Conservation (phyloP, 2,113 vertebrate genomes). For the Ascaphus truei region DNA sequence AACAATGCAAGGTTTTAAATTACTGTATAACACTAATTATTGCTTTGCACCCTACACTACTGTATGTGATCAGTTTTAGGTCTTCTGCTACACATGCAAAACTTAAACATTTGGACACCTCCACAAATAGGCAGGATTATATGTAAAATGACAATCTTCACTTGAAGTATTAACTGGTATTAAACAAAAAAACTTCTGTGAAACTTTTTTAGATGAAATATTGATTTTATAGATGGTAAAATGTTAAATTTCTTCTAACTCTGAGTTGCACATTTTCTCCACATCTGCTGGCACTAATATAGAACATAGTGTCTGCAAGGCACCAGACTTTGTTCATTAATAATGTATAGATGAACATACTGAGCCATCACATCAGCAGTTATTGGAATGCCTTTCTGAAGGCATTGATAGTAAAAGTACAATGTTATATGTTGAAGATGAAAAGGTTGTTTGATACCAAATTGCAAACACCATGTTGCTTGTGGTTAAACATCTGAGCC, state of each 20-base stretch:
- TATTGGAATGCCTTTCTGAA: constrained; percentile 14
- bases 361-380: not conserved
- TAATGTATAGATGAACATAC: constrained; percentile 25
- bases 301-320: not conserved
- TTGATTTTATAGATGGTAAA: not conserved
- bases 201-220: not conserved
- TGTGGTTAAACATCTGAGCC: not conserved
- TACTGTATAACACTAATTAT: too few relatives aligned
- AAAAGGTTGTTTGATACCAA: constrained; percentile 3
- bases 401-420: not conserved
- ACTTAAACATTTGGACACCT: too few relatives aligned
- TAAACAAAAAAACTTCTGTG: too few relatives aligned
- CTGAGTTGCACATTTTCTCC: not conserved
- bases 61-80: too few relatives aligned
- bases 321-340: constrained; percentile 15
- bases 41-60: too few relatives aligned
- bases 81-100: too few relatives aligned
- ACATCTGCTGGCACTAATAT: not conserved
- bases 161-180: too few relatives aligned
- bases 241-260: not conserved
- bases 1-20: too few relatives aligned
- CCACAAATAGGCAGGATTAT: too few relatives aligned
- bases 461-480: not conserved
- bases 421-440: not conserved
- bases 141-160: too few relatives aligned